These are phyloP conservation scores for Malurus alboscapulatus DNA, from an alignment of 2,113 vertebrate genomes.

Conservation along the genomic window DNA sequence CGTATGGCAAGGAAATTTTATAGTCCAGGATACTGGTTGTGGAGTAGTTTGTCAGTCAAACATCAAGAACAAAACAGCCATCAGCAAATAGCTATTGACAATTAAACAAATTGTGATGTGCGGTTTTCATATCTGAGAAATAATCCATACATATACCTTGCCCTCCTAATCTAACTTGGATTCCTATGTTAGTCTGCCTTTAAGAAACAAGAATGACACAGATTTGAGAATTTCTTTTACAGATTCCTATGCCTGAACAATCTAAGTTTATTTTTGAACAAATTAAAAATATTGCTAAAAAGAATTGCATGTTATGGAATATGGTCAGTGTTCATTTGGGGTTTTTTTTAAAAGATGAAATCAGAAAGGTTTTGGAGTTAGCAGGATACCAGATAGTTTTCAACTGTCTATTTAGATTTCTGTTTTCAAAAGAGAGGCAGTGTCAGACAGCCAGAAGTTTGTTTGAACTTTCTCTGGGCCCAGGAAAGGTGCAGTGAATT, in stretches of 20 bases:
- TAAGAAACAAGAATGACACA: background rate
- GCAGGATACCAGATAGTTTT: background rate
- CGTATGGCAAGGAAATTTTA: background rate
- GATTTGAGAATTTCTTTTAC: background rate
- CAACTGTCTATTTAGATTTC: background rate
- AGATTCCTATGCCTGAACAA: background rate
- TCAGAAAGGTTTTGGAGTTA: background rate
- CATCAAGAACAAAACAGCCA: background rate
- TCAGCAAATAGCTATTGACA: background rate
- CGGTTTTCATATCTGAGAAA: background rate
- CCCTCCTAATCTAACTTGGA: background rate
- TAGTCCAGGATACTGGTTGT: background rate
- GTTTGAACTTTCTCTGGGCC: background rate
- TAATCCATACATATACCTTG: background rate
- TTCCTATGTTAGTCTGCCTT: background rate
- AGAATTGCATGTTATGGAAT: background rate
- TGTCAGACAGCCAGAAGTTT: background rate
- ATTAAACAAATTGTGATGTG: background rate
- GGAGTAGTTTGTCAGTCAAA: background rate
- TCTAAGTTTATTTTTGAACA: background rate
- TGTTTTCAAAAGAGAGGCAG: background rate
- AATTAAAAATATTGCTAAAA: background rate
- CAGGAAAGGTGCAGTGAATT: background rate
- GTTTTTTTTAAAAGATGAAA: background rate
- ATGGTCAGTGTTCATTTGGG: background rate